A percentile compares a stretch with the other conserved stretches of the same genome.
These are phyloP conservation scores for Mastomys coucha DNA, from an alignment of 2,113 vertebrate genomes.

Conservation along the genomic window DNA sequence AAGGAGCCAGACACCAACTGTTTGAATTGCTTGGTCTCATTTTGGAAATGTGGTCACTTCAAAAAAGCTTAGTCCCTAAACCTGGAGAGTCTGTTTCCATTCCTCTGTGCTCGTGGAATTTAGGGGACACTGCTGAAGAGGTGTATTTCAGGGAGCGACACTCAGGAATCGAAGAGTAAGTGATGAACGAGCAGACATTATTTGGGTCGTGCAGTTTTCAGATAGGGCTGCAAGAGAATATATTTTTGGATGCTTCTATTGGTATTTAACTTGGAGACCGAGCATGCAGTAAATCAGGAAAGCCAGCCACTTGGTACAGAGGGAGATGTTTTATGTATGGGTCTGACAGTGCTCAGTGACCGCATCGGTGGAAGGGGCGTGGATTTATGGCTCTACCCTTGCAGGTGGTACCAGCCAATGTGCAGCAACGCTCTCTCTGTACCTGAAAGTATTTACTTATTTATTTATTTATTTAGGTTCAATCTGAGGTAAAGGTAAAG, in stretches of 20 bases:
- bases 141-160: conserved; percentile 14
- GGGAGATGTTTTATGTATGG: conserved; percentile 65
- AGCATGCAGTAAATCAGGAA: conserved; percentile 67
- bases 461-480: conserved; percentile 50
- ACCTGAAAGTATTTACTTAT: conserved; percentile 33
- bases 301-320: background rate
- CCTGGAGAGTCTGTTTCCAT: background rate
- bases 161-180: background rate
- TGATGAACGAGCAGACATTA: conserved; percentile 46
- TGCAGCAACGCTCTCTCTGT: background rate
- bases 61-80: conserved; percentile 5
- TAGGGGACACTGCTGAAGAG: background rate
- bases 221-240: conserved; percentile 53
- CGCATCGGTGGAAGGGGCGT: background rate
- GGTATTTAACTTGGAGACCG: conserved; percentile 55
- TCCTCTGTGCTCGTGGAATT: background rate
- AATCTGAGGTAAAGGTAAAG: conserved; percentile 50
- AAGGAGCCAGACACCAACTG: background rate
- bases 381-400: conserved; percentile 71
- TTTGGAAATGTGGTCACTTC: conserved; percentile 1
- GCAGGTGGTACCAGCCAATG: conserved; percentile 52
- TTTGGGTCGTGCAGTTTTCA: background rate
- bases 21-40: conserved; percentile 12
- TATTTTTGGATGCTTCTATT: background rate
- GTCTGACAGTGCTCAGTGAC: background rate